Conservation (phyloP, 2,888 invertebrate species). For the Eilema caniola region DNA sequence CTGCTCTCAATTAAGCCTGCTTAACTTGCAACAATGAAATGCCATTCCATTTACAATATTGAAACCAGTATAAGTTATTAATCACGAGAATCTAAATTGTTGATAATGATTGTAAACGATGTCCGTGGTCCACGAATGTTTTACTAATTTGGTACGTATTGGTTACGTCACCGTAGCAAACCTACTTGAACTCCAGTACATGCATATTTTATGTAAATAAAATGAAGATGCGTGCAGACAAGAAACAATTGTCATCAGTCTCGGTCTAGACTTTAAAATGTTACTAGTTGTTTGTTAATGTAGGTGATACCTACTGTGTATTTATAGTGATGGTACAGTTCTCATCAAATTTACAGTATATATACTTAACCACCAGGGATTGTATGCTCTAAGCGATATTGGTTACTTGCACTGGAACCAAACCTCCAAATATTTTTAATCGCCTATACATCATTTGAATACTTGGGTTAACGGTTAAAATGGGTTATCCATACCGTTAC, state of each 20-base stretch:
- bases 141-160: constrained; percentile 76
- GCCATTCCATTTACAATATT: constrained; percentile 51
- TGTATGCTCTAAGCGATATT: not conserved
- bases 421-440: constrained; percentile 24
- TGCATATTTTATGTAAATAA: constrained; percentile 79
- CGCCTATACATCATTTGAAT: constrained; percentile 27
- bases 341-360: not conserved
- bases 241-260: constrained; percentile 64
- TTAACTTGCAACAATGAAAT: constrained; percentile 57
- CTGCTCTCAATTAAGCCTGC: constrained; percentile 53
- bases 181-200: constrained; percentile 73
- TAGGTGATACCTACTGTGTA: constrained; percentile 17
- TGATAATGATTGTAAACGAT: constrained; percentile 75
- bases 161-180: constrained; percentile 76
- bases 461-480: constrained; percentile 58
- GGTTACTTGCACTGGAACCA: not conserved
- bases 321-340: constrained; percentile 21
- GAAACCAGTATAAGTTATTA: constrained; percentile 67
- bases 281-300: constrained; percentile 41
- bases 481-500: constrained; percentile 80
- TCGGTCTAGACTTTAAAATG: constrained; percentile 61
- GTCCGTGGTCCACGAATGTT: constrained; percentile 75
- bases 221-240: constrained; percentile 73
- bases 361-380: not conserved
- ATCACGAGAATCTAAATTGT: constrained; percentile 77